Conservation (phyloP, 2,888 invertebrate genomes). For the Zelleria hepariella region DNA sequence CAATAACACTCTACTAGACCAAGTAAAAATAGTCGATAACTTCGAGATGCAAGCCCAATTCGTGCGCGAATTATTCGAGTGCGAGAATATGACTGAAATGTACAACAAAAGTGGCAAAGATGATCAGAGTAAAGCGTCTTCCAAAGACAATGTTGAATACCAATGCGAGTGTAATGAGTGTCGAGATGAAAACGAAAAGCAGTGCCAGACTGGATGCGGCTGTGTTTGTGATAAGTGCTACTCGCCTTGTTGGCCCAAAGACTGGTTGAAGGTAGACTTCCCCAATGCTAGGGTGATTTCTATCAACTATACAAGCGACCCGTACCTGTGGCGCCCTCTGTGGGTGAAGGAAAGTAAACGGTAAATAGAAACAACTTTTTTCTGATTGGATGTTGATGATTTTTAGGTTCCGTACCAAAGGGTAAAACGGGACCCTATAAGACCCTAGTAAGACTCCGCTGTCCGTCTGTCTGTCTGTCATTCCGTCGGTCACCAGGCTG, state of each 20-base stretch:
- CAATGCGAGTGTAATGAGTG: slow-evolving; percentile 9
- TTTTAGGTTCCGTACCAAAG: background rate
- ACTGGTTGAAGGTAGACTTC: slow-evolving; percentile 87
- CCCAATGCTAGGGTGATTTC: slow-evolving; percentile 84
- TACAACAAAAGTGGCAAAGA: slow-evolving; percentile 11
- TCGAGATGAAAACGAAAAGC: slow-evolving; percentile 17
- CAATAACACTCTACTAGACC: slow-evolving; percentile 36
- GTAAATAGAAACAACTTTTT: slow-evolving; percentile 34
- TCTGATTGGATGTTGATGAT: background rate
- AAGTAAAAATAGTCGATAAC: slow-evolving; percentile 35
- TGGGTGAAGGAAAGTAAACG: slow-evolving; percentile 79
- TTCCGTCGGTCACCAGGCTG: no score
- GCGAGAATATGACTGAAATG: slow-evolving; percentile 17
- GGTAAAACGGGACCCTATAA: no score
- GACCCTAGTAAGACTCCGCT: no score
- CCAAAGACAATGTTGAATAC: slow-evolving; percentile 4
- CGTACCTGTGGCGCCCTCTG: slow-evolving; percentile 81
- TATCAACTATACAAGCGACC: slow-evolving; percentile 86
- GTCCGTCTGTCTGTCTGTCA: no score
- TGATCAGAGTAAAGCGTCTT: background rate
- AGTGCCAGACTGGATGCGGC: slow-evolving; percentile 48
- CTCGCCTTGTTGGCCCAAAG: slow-evolving; percentile 85
- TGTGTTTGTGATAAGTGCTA: slow-evolving; percentile 63
- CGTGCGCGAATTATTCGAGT: slow-evolving; percentile 47
- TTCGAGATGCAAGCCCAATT: slow-evolving; percentile 54